Percentiles rank a stretch among this genome's conserved stretches.
These are phyloP conservation scores for Dolichopus griseipennis DNA, from an alignment of 2,888 invertebrate genomes.

Conservation along the genomic window DNA sequence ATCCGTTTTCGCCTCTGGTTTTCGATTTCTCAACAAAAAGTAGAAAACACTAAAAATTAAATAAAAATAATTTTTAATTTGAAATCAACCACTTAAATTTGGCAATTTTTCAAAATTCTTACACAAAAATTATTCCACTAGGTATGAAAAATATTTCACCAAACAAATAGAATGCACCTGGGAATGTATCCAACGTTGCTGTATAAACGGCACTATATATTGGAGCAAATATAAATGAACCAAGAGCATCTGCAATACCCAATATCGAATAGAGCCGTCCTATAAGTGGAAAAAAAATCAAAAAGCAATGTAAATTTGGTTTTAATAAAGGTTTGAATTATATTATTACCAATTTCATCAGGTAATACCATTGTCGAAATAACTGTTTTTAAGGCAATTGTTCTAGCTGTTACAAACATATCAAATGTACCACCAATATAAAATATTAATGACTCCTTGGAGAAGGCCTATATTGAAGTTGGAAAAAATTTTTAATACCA, in stretches of 20 bases:
- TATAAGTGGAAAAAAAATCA: not conserved
- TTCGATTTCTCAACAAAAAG: not conserved
- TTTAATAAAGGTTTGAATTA: too few species aligned
- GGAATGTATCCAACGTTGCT: constrained; percentile 34
- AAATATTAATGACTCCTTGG: constrained; percentile 32
- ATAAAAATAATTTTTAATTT: too few species aligned
- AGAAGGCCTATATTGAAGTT: constrained; percentile 34
- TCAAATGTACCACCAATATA: constrained; percentile 37
- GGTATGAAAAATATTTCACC: constrained; percentile 39
- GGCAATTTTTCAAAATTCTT: too few species aligned
- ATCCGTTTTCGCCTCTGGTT: not conserved
- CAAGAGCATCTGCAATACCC: constrained; percentile 40
- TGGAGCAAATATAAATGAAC: constrained; percentile 38
- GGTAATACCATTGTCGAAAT: constrained; percentile 38
- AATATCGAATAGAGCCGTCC: constrained; percentile 31
- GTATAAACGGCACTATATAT: constrained; percentile 38
- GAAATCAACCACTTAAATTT: too few species aligned
- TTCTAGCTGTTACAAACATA: constrained; percentile 37
- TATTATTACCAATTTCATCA: constrained; percentile 35
- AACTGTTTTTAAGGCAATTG: constrained; percentile 40
- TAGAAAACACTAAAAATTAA: not conserved
- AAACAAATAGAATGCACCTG: constrained; percentile 40
- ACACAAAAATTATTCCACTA: constrained; percentile 41
- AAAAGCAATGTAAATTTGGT: too few species aligned
- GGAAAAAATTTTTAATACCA: not conserved